These are phyloP conservation scores for Rhynchonycteris naso DNA, from an alignment of 2,797 vertebrate species.

Conservation along the genomic window DNA sequence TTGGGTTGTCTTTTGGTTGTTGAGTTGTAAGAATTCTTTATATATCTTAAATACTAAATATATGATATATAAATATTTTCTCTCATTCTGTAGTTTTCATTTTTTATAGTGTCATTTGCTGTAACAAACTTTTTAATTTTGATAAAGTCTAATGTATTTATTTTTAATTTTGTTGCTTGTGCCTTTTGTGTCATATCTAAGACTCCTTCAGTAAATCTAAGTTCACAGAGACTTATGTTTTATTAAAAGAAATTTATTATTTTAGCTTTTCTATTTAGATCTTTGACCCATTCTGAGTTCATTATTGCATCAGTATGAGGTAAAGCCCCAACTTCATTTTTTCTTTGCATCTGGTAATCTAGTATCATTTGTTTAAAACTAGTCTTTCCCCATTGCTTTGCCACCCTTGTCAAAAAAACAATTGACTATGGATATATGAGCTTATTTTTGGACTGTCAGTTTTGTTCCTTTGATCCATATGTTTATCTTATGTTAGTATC, in stretches of 20 bases:
- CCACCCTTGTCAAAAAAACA: not conserved
- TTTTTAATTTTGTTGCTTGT: constrained; percentile 1
- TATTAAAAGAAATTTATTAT: not conserved
- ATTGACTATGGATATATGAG: not conserved
- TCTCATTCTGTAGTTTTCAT: not conserved
- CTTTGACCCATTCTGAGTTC: not conserved
- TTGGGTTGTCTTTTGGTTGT: not conserved
- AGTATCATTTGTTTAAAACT: not conserved
- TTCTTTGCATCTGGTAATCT: not conserved
- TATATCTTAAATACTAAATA: not conserved
- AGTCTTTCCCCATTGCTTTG: not conserved
- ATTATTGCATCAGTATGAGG: not conserved
- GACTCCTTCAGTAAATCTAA: not conserved
- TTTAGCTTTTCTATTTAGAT: not conserved
- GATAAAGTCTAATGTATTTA: not conserved
- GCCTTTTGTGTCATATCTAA: not conserved
- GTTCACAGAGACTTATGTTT: not conserved
- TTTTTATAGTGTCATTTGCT: constrained; percentile 14
- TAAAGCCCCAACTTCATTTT: not conserved
- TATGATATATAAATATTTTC: not conserved
- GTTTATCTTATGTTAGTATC: not conserved
- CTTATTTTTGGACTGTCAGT: not conserved
- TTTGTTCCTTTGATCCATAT: not conserved
- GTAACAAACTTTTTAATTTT: constrained; percentile 3
- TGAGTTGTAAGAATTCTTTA: not conserved